Evolutionary conservation across 2,888 invertebrate genomes (phyloP), one percentile per base, ranked within the genome.

Genomic region (Xestia c-nigrum): DNA sequence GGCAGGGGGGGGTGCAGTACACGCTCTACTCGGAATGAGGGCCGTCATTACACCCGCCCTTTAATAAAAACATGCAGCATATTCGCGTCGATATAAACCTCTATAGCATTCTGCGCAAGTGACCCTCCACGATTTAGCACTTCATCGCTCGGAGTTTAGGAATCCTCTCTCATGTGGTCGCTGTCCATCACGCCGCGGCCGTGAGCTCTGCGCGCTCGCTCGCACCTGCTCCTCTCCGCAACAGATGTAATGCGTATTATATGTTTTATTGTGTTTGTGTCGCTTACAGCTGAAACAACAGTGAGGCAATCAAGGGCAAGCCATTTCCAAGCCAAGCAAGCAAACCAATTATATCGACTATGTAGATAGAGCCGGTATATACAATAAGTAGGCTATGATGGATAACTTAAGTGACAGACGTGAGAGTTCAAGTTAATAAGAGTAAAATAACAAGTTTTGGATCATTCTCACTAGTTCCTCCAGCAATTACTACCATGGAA

Each of bases 1-100:
- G 19, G 19, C 19, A 7, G 7, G n/a, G 24, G 12, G 46, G 16
- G 43, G 19, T 3, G 9, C 38, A 61, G 7, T 31, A 10, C n/a
- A 40, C 65, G 65, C n/a, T 65, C n/a, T 64, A 16, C 14, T 59
- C 64, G 70, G 78, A 71, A 65, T 72, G 76, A 70, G 59, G 76
- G 52, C 40, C 77, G 21, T 78, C 70, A 82, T 78, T 72, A 77
- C 73, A 14, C n/a, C 55, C 46, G 47, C 66, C 78, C 68, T 76
- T 74, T 78, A 74, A 77, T 84, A 81, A 72, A 70, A 43, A 64
- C 46, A 63, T 14, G 31, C 70, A 63, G 68, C 67, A 73, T 76
- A 74, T 74, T 78, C 57, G 64, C 73, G 65, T 46, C 67, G 63
- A 79, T 72, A 59, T 76, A 65, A 65, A 66, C 38, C 71, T 52